Evolutionary conservation across 2,888 invertebrate genomes (phyloP), one percentile per base, ranked within the genome.

Genomic region (Clitarchus hookeri): DNA sequence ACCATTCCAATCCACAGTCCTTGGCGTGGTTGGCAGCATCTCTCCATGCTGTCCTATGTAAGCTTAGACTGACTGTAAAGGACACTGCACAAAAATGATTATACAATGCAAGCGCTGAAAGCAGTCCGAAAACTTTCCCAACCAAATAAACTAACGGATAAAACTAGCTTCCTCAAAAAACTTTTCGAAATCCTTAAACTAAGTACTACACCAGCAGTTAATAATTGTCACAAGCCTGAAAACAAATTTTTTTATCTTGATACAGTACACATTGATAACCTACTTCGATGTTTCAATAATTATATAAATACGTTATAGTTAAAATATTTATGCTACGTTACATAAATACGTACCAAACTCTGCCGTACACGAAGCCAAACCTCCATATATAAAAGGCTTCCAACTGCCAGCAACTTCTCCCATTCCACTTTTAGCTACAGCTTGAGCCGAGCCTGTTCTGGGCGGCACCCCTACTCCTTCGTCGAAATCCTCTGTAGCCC

Each of bases 321-420:
- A 23, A 6, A 13, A 65, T 65, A 12, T 65, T n/a, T n/a, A n/a
- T 36, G 36, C 36, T 65, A 65, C 16, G 8, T n/a, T 65, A 23
- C n/a, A 86, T n/a, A 6, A 25, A 85, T 85, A 91, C 93, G 93
- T 93, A 98, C 98, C 97, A 92, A 97, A 96, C 94, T 98, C 98
- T 86, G 98, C 98, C 89, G 96, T 95, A 90, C 98, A 97, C 88
- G 98, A 98, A 91, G 98, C 98, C 89, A 98, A 91, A 89, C 98
- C 98, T 91, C 98, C 98, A 93, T 97, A 98, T 90, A 98, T 93
- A 93, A 98, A 98, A 91, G 98, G 98, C 92, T 97, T 95, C 97
- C 98, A 98, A 92, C 97, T 96, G 90, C 94, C n/a, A 65, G 65
- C 19, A 65, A 65, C 93, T 91, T 95, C 94, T 93, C 95, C 95